These are phyloP conservation scores for Pseudopleuronectes americanus DNA, from an alignment of 2,797 vertebrate genomes.

Conservation along the genomic window DNA sequence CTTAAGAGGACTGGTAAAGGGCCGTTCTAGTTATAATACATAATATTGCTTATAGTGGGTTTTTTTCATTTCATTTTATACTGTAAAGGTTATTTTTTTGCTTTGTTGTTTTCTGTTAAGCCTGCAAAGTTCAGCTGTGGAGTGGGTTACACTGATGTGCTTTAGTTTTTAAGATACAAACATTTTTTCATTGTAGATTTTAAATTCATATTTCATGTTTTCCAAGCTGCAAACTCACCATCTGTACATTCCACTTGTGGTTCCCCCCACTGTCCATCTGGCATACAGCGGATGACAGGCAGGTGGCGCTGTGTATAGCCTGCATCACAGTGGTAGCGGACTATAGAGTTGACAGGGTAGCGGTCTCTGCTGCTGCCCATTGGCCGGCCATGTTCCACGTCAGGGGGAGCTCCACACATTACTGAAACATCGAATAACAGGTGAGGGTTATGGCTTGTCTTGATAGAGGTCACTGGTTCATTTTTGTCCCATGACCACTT, in stretches of 20 bases:
- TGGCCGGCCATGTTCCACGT: slow-evolving; percentile 85
- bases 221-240: slow-evolving; percentile 78
- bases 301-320: slow-evolving; percentile 92
- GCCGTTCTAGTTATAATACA: too few species aligned
- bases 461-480: neutral
- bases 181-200: too few species aligned
- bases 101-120: too few species aligned
- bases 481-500: neutral
- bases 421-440: slow-evolving; percentile 72
- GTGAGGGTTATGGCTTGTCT: neutral
- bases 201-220: neutral
- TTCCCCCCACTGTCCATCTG: slow-evolving; percentile 91
- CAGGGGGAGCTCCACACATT: slow-evolving; percentile 88
- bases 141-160: too few species aligned
- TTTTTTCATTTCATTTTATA: too few species aligned
- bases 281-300: slow-evolving; percentile 91
- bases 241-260: slow-evolving; percentile 92
- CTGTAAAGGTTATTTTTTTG: too few species aligned
- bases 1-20: too few species aligned
- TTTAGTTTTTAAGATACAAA: neutral
- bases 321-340: slow-evolving; percentile 91
- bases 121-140: too few species aligned
- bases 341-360: slow-evolving; percentile 88
- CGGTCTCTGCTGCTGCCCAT: slow-evolving; percentile 86
- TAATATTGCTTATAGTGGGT: too few species aligned